These are phyloP conservation scores for Stomatorhinus walkeri DNA, from an alignment of 2,797 vertebrate genomes.

Conservation along the genomic window DNA sequence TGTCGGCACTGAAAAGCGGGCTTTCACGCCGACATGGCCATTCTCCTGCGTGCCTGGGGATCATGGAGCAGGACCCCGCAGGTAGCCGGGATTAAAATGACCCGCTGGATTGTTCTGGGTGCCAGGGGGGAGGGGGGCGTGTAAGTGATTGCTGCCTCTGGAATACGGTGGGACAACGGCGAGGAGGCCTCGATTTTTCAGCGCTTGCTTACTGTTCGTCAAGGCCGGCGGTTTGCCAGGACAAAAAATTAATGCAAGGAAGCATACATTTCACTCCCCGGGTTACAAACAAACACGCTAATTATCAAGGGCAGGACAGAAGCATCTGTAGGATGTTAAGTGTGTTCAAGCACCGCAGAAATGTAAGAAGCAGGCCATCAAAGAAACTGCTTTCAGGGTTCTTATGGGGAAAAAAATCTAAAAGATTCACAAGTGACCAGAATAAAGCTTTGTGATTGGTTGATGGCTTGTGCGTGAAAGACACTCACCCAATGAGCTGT, in stretches of 20 bases:
- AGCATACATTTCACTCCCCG: background rate
- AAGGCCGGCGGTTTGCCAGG: background rate
- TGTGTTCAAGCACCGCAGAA: constrained; percentile 21
- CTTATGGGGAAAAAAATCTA: background rate
- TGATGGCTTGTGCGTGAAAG: background rate
- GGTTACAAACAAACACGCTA: constrained; percentile 14
- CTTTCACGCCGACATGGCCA: background rate
- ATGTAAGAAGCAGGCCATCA: background rate
- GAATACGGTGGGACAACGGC: constrained; percentile 19
- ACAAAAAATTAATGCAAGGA: background rate
- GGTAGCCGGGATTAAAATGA: background rate
- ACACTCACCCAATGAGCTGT: constrained; percentile 78
- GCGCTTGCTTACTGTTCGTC: background rate
- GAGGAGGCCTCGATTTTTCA: constrained; percentile 16
- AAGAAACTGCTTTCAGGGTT: background rate
- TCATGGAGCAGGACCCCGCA: background rate
- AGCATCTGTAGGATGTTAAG: constrained; percentile 24
- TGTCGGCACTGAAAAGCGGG: constrained; percentile 28
- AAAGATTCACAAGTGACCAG: background rate
- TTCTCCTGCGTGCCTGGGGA: background rate
- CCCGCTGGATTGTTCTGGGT: background rate
- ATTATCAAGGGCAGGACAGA: constrained; percentile 15
- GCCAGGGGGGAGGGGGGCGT: no score
- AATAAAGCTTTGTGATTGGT: background rate
- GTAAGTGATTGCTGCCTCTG: background rate